Evolutionary conservation across 2,797 vertebrate genomes (phyloP).

Genomic region (Sebastes oblongus): DNA sequence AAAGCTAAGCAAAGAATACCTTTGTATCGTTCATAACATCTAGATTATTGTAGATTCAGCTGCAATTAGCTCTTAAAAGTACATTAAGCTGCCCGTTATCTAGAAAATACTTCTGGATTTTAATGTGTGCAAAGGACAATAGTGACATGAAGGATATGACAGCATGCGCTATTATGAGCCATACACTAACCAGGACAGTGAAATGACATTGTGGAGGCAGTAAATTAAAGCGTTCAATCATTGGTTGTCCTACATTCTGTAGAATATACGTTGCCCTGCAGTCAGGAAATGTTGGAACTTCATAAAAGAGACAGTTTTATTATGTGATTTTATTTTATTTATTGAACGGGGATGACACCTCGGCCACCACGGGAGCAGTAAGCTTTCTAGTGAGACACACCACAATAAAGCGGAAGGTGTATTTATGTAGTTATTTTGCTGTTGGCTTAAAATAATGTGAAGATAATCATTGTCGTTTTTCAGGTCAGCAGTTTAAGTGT

Average conservation of each 20-base stretch:
- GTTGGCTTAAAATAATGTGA: not conserved
- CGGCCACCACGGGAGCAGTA: not conserved
- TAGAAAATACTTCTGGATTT: not conserved
- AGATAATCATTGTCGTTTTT: not conserved
- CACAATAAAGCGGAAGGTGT: not conserved
- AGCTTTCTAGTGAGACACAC: not conserved
- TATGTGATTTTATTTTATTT: not conserved
- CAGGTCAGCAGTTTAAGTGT: not conserved
- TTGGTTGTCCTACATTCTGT: conserved; percentile 20
- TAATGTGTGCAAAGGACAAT: not conserved
- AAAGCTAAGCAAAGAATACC: not conserved
- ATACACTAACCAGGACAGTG: not conserved
- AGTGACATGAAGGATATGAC: not conserved
- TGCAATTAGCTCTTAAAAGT: not conserved
- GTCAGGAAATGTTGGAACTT: not conserved
- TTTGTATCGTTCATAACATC: not conserved
- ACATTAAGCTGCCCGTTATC: not conserved
- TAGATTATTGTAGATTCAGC: too few relatives aligned
- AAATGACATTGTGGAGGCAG: not conserved
- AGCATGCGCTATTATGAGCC: not conserved
- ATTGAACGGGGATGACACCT: not conserved
- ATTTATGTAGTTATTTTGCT: not conserved
- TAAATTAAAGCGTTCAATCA: not conserved
- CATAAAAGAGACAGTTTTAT: not conserved
- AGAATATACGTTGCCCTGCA: not conserved